Base-by-base conservation (phyloP, 2,888 invertebrate genomes). In the Invenusta paracnida region DNA sequence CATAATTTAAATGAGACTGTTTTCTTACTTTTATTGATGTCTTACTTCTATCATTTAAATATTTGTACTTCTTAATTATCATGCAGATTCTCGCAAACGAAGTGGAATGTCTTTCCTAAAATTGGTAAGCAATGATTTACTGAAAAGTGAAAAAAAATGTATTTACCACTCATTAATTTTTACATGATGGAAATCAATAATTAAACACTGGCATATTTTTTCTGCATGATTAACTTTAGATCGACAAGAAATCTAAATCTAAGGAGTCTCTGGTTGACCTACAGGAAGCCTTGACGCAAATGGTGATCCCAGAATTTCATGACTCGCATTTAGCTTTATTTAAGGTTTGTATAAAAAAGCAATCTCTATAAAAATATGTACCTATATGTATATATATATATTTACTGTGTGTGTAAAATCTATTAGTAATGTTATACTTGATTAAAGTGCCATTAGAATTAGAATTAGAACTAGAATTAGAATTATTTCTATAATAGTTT, bases 291-390 rank as follows among this genome's bases (percentile, higher is more conserved):
- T 90, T 93, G 73, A 91, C 90, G 86, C 90, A 91, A 85, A 88
- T 93, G 82, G 92, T 92, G 87, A 92, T 92, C n/a, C 92, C 92
- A 31, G 92, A 93, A 87, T 93, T 93, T 89, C 91, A 92, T 87
- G 93, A 93, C 88, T 92, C 92, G 86, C 92, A 93, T 87, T 90
- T 93, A 25, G 91, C 92, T 13, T 91, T 91, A 30, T 93, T 92
- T 89, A 92, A 93, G 89, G 92, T 92, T 87, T 87, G 88, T 86
- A n/a, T n/a, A n/a, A n/a, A n/a, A n/a, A n/a, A n/a, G n/a, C n/a
- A n/a, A n/a, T n/a, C n/a, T n/a, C n/a, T n/a, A n/a, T n/a, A n/a
- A n/a, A n/a, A 66, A 66, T 66, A 66, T 66, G 11, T 66, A 13
- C 66, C 66, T 13, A 66, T n/a, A 13, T 13, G 11, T 66, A 13